Percentiles rank a stretch among this genome's conserved stretches.
These are phyloP conservation scores for Paramisgurnus dabryanus DNA, from an alignment of 2,113 vertebrate species.

Conservation along the genomic window DNA sequence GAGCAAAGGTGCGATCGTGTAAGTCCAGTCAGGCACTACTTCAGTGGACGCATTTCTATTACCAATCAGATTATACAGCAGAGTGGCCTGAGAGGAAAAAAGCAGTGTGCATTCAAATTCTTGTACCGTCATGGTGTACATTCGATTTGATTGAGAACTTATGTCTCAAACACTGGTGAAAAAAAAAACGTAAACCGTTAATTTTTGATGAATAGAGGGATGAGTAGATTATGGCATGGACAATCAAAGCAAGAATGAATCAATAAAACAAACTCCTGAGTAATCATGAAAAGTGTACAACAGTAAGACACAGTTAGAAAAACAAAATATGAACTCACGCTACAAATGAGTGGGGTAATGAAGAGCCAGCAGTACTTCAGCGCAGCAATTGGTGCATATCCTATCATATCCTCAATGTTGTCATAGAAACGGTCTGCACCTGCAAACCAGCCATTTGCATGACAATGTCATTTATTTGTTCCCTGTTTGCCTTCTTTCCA, in stretches of 20 bases:
- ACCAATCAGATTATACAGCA: slow-evolving; percentile 52
- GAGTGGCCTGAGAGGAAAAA: slow-evolving; percentile 54
- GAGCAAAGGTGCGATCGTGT: slow-evolving; percentile 47
- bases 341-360: slow-evolving; percentile 72
- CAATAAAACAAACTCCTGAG: not conserved
- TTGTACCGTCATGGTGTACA: no score
- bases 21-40: not conserved
- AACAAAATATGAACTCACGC: slow-evolving; percentile 61
- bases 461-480: no score
- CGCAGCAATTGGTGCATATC: slow-evolving; percentile 64
- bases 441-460: slow-evolving; percentile 51
- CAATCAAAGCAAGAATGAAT: not conserved
- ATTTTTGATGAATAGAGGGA: not conserved
- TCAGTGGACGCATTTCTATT: rapidly evolving
- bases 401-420: slow-evolving; percentile 82
- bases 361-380: slow-evolving; percentile 82
- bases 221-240: not conserved
- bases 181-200: not conserved
- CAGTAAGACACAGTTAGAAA: not conserved
- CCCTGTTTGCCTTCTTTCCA: no score
- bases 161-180: no score
- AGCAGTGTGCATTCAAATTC: not conserved
- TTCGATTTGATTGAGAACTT: no score
- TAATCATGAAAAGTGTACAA: not conserved
- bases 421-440: slow-evolving; percentile 77